These are phyloP conservation scores for Sclerodermus sp. DNA, from an alignment of 2,888 invertebrate genomes.

Conservation along the genomic window DNA sequence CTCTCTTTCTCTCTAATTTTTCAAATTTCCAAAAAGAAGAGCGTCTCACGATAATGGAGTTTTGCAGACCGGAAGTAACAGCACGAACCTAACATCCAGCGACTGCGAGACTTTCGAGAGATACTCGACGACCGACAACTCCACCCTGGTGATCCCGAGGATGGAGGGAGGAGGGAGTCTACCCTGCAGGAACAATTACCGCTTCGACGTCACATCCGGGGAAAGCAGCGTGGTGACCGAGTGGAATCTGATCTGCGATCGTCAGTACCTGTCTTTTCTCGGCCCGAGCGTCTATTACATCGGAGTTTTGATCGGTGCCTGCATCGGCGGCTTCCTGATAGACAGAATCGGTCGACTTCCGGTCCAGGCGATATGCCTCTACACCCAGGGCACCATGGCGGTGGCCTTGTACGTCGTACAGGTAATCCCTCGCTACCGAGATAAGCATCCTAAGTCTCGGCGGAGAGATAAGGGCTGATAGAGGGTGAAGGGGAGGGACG, in stretches of 20 bases:
- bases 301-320: constrained; percentile 56
- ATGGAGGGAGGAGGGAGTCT: no score
- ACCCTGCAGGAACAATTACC: constrained; percentile 25
- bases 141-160: no score
- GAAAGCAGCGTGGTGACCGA: constrained; percentile 46
- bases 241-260: constrained; percentile 57
- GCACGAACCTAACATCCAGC: background rate
- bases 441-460: no score
- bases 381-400: constrained; percentile 52
- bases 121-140: constrained; percentile 18
- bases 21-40: no score
- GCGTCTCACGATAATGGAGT: background rate
- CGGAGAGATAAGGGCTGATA: no score
- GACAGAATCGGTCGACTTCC: constrained; percentile 57
- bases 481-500: no score
- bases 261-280: constrained; percentile 44
- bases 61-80: background rate
- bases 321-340: constrained; percentile 52
- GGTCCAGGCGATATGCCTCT: constrained; percentile 55
- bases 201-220: constrained; percentile 36
- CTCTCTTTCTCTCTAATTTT: background rate
- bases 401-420: constrained; percentile 47
- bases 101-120: background rate
- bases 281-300: constrained; percentile 52
- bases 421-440: constrained; percentile 31